Evolutionary conservation across 2,888 invertebrate genomes (phyloP), one percentile per base, ranked within the genome.

Genomic region (Drosophila fungiperda): DNA sequence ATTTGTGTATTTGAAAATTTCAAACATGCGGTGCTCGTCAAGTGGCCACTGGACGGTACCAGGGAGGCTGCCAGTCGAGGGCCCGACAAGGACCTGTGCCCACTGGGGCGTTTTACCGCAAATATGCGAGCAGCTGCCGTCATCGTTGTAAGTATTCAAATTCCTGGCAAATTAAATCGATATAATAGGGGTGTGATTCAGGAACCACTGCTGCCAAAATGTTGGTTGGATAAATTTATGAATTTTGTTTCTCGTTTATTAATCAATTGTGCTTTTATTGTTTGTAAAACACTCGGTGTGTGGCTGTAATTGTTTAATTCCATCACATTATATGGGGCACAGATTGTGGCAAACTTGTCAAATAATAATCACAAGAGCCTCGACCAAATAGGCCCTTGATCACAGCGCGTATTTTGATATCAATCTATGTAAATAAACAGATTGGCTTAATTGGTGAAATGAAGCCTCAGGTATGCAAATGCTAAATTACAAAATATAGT

Each of bases 1-100:
- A 61, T 38, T 61, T 59, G 48, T 48, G 59, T 59, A 48, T 59
- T 59, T 59, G 59, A 59, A 59, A 59, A 48, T 59, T 59, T 59
- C 33, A 59, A 59, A 35, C 59, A 59, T 35, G 59, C 59, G 59
- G 59, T 48, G 59, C 58, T 15, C 17, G 45, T 45, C 45, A 59
- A 59, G 58, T 59, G 58, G 33, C 42, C 17, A 17, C 26, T 49
- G 49, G 49, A 17, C 17, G 26, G 26, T 5, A 26, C 9, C 26
- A 49, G 26, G 5, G 17, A 3, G 26, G 8, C 17, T 17, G 35
- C 11, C 35, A 36, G 12, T 36, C 26, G 45, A 6, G 50, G 12
- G 50, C 29, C 49, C 17, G 5, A 15, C 26, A 17, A 32, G 29
- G n/a, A 32, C 32, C 32, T 32, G 29, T 32, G 32, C 32, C 32